Evolutionary conservation across 2,888 invertebrate species (phyloP), one percentile per base, ranked within the genome.

Genomic region (Pseudolycoriella hygida): DNA sequence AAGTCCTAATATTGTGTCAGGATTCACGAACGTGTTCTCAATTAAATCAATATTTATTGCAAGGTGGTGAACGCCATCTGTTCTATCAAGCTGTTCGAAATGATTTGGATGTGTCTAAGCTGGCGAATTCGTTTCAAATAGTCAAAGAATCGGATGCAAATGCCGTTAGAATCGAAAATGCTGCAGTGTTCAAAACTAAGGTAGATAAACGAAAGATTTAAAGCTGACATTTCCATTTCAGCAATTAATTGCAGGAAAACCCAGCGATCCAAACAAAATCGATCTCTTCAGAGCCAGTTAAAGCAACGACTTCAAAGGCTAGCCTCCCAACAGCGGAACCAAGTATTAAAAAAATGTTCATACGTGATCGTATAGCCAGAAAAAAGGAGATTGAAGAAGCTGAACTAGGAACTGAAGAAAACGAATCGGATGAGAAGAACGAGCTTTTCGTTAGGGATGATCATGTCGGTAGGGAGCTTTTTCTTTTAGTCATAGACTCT

Each of bases 1-100:
- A 81, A 66, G 80, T 92, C 47, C 66, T 94, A 44, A 76, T 94
- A 51, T 72, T 92, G 1, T 89, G 89, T 46, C 77, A 85, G 57
- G 88, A 93, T 67, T 74, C 76, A 40, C 75, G 74, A 56, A 86
- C 87, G 6, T 88, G 90, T 60, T 73, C 71, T 53, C 92, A 92
- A 59, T 62, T 94, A 17, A 82, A 81, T 54, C 70, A 76, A 61
- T 74, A 72, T 52, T 62, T 83, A 19, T 74, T 73, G 1, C 68
- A 73, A 66, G 78, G 83, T 8, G 69, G 77, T 1, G 68, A 74
- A 52, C 71, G 71, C 49, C 77, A 74, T 53, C 59, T 83, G 37
- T 72, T 79, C 50, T 70, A 71, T 50, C 73, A 70, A 47, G 77
- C 79, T 1, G 66, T 78, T 50, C 68, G 69, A 51, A 69, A 69